Evolutionary conservation across 1,140 invertebrate genomes (phyloP), one percentile per base, ranked within the genome.

Genomic region (Berghia stephanieae): DNA sequence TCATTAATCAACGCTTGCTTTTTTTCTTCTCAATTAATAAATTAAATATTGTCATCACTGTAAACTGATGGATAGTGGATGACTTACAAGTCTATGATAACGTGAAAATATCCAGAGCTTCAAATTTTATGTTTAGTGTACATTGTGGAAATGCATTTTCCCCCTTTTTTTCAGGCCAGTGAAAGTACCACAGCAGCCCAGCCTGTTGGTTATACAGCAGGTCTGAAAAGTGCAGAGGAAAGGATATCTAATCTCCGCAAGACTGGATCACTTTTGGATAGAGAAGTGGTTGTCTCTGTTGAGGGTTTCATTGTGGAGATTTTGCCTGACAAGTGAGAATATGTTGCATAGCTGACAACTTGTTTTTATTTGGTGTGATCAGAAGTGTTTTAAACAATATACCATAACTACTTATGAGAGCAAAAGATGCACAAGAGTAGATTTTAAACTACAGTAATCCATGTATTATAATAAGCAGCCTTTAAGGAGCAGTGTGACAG

Each of bases 251-350:
- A 85, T 79, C 78, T 89, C 21, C 78, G 86, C 24, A 80, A 84
- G 60, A 77, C 77, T 49, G 84, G 81, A n/a, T 69, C 68, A 36
- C 42, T 89, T 24, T 88, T 90, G 46, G 91, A 92, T 55, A 92
- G 93, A 66, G 91, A 93, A 75, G 92, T 94, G 21, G 89, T 94
- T 55, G 90, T 96, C 2, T 93, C 94, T 3, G 88, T 95, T 2
- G 94, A 96, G 87, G 94, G 93, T 82, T 95, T 95, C 85, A 89
- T 96, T 70, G 89, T 94, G 8, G 94, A 96, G 90, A 88, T 94
- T n/a, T 91, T 92, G 36, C 91, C 92, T 81, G 93, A 94, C 80
- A 94, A 93, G 92, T 94, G 18, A 49, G 8, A 46, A 60, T 75
- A 60, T 66, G 36, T 75, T 16, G 8, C 31, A 13, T 13, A 8